Evolutionary conservation across 2,888 invertebrate genomes (phyloP), one percentile per base, ranked within the genome.

Genomic region (Baccha elongata): DNA sequence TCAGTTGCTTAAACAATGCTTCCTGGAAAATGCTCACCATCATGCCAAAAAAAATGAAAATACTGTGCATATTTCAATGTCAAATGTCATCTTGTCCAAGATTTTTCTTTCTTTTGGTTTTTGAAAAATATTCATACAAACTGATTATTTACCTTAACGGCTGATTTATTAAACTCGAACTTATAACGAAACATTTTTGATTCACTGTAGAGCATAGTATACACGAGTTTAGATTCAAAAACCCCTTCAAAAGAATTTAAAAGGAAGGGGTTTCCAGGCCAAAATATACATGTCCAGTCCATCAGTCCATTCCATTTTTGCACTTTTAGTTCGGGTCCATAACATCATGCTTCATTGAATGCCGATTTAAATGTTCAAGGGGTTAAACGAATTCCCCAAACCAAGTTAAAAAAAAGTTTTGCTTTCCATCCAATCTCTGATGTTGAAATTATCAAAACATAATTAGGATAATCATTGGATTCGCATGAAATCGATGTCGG

Each of bases 381-480:
- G 60, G 46, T 48, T 58, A 50, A 53, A 69, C 32, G 48, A 21
- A 62, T 32, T 44, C 74, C 67, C n/a, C 65, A n/a, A 2, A 32
- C 62, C 44, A 15, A 60, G 26, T 23, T 3, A 21, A 13, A 8
- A 40, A 13, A 23, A 29, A 46, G 42, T 55, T 68, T 67, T 48
- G 64, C 67, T 68, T 64, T 69, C 64, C 26, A 65, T 68, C 53
- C 62, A 71, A 62, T 71, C 29, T 58, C n/a, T 48, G 40, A 44
- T 67, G 48, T 46, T 52, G 48, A 60, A 78, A 76, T 72, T 78
- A 78, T 78, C 72, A 58, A 60, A 83, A 68, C 72, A 50, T 78
- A 83, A 83, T 83, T 78, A 83, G 83, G 83, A 83, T 83, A 83
- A 83, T 83, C 83, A 83, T 78, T 78, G 83, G 78, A 73, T 78